A percentile compares a stretch with the other conserved stretches of the same genome.
These are phyloP conservation scores for Anniella stebbinsi DNA, from an alignment of 2,797 vertebrate genomes.

Conservation along the genomic window DNA sequence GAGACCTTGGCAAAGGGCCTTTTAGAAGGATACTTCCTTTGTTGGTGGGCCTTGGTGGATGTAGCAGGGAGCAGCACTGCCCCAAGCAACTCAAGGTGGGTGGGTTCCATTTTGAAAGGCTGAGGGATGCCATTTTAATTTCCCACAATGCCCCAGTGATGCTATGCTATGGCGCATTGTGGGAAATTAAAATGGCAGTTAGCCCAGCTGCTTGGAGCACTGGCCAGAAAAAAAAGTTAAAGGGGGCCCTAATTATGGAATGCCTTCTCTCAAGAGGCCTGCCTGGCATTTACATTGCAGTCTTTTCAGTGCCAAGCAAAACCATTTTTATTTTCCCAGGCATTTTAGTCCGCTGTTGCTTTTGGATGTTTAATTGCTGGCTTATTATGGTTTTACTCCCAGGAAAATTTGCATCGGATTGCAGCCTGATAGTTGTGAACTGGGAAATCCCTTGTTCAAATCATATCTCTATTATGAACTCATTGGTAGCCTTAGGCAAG, in stretches of 20 bases:
- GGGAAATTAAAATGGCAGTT: background rate
- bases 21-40: background rate
- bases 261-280: background rate
- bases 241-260: background rate
- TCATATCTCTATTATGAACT: background rate
- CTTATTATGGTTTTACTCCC: background rate
- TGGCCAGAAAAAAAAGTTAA: background rate
- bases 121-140: background rate
- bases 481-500: background rate
- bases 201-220: background rate
- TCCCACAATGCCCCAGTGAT: background rate
- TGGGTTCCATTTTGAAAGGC: no score
- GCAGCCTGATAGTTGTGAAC: background rate
- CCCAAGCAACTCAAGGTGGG: no score
- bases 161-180: background rate
- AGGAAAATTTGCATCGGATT: background rate
- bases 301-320: background rate
- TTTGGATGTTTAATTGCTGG: background rate
- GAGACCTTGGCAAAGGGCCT: background rate
- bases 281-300: background rate
- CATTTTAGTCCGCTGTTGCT: background rate
- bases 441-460: background rate
- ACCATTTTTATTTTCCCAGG: background rate
- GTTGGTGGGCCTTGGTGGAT: background rate
- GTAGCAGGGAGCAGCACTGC: background rate